A percentile compares a stretch with the other conserved stretches of the same genome.
phyloP scores from a whole-genome alignment of 2,888 invertebrate species.

The Apodemia zela region DNA sequence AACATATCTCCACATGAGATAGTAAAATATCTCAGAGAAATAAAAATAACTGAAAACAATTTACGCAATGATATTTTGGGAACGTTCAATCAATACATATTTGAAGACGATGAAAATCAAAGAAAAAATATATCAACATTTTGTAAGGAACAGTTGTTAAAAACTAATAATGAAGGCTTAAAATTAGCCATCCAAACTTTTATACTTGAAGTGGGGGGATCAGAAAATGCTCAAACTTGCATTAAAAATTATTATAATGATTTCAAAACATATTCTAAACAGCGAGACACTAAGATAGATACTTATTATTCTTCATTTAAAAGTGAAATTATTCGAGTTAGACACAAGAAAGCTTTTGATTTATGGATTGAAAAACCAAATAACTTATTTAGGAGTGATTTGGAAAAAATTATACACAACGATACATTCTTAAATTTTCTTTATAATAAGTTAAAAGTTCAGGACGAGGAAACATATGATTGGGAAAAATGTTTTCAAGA shows the following conservation, averaged over 20 bases:
- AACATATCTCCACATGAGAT: conserved; percentile 12
- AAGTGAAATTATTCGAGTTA: conserved; percentile 18
- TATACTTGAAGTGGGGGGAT: conserved; percentile 8
- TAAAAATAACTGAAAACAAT: conserved; percentile 8
- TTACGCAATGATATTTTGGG: conserved; percentile 1
- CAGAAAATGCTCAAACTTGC: not conserved
- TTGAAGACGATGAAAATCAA: conserved; percentile 14
- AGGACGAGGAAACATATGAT: conserved; percentile 8
- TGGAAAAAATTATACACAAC: conserved; percentile 14
- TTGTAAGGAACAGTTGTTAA: not conserved
- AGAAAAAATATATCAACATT: conserved; percentile 9
- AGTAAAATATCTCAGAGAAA: conserved; percentile 6
- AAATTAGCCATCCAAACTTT: not conserved
- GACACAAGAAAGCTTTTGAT: conserved; percentile 14
- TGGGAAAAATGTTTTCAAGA: conserved; percentile 15
- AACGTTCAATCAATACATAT: conserved; percentile 17
- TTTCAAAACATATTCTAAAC: not conserved
- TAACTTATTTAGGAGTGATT: conserved; percentile 8
- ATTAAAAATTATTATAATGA: conserved; percentile 18
- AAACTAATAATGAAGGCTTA: conserved; percentile 6
- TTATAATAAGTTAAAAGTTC: conserved; percentile 14
- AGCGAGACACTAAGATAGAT: conserved; percentile 10
- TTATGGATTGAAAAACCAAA: conserved; percentile 13
- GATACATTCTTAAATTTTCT: conserved; percentile 20
- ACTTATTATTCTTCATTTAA: conserved; percentile 17